These are phyloP conservation scores for Cremastinae sp. DNA, from an alignment of 2,888 invertebrate genomes.

Conservation along the genomic window DNA sequence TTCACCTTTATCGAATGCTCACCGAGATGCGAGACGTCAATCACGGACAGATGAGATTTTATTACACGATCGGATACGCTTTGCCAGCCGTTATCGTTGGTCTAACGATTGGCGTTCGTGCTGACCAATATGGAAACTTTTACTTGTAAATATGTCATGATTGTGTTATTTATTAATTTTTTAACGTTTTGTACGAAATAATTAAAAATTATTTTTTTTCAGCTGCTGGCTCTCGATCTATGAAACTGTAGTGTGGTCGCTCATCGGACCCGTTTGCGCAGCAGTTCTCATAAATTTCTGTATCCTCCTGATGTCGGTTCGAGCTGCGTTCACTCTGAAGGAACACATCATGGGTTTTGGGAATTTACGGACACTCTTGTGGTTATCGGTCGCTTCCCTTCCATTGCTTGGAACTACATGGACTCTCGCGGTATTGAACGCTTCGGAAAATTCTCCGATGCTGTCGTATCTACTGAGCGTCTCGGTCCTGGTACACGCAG, in stretches of 20 bases:
- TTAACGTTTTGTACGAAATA: background rate
- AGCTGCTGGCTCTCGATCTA: slow-evolving; percentile 98
- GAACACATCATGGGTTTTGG: slow-evolving; percentile 92
- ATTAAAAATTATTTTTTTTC: slow-evolving; percentile 67
- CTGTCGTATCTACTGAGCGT: slow-evolving; percentile 90
- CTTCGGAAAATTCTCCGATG: slow-evolving; percentile 87
- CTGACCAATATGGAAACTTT: slow-evolving; percentile 96
- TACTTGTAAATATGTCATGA: slow-evolving; percentile 88
- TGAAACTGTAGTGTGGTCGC: slow-evolving; percentile 96
- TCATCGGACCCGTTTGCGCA: slow-evolving; percentile 93
- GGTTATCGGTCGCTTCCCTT: slow-evolving; percentile 92
- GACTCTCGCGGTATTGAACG: slow-evolving; percentile 90
- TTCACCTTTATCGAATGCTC: slow-evolving; percentile 95
- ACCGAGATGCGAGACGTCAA: slow-evolving; percentile 98
- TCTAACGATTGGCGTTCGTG: slow-evolving; percentile 94
- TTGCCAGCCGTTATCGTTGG: slow-evolving; percentile 95
- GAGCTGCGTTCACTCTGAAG: slow-evolving; percentile 94
- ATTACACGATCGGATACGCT: slow-evolving; percentile 95
- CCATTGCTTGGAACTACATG: slow-evolving; percentile 92
- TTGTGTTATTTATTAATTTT: background rate
- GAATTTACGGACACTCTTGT: slow-evolving; percentile 87
- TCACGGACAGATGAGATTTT: slow-evolving; percentile 95
- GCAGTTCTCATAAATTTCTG: slow-evolving; percentile 89
- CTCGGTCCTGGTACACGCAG: slow-evolving; percentile 89
- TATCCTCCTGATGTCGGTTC: slow-evolving; percentile 91